These are phyloP conservation scores for Pheosia gnoma DNA, from an alignment of 2,888 invertebrate species.

Conservation along the genomic window DNA sequence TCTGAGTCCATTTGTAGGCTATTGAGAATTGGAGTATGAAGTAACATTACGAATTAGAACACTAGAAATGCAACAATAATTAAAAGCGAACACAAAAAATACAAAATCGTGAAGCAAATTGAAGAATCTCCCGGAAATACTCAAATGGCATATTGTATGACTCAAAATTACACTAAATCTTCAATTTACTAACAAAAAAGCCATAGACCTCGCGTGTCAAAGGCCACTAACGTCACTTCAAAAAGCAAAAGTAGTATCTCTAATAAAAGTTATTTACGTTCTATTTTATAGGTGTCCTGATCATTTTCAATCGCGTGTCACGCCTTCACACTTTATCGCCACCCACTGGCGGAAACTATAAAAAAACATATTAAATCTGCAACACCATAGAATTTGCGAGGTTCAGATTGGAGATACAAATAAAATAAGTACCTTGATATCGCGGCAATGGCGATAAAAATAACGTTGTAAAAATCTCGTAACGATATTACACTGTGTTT, in stretches of 20 bases:
- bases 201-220: background rate
- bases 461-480: slow-evolving; percentile 55
- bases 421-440: slow-evolving; percentile 52
- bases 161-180: background rate
- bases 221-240: background rate
- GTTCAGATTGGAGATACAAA: slow-evolving; percentile 49
- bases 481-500: slow-evolving; percentile 31
- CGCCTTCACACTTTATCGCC: slow-evolving; percentile 43
- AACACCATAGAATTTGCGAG: slow-evolving; percentile 52
- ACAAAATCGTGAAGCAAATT: too few species aligned
- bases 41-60: too few species aligned
- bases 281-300: slow-evolving; percentile 35
- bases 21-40: background rate
- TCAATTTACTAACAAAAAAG: background rate
- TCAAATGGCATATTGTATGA: background rate
- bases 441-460: slow-evolving; percentile 52
- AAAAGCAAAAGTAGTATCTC: slow-evolving; percentile 10
- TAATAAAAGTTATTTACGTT: slow-evolving; percentile 25
- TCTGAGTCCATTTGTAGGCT: background rate
- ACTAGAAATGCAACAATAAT: too few species aligned
- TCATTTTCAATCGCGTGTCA: slow-evolving; percentile 43
- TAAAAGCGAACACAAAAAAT: too few species aligned
- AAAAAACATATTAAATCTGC: slow-evolving; percentile 55
- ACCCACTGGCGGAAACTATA: slow-evolving; percentile 55
- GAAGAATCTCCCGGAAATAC: background rate